Conservation (phyloP, 1,140 invertebrate genomes). For the Drosophila prosaltans region DNA sequence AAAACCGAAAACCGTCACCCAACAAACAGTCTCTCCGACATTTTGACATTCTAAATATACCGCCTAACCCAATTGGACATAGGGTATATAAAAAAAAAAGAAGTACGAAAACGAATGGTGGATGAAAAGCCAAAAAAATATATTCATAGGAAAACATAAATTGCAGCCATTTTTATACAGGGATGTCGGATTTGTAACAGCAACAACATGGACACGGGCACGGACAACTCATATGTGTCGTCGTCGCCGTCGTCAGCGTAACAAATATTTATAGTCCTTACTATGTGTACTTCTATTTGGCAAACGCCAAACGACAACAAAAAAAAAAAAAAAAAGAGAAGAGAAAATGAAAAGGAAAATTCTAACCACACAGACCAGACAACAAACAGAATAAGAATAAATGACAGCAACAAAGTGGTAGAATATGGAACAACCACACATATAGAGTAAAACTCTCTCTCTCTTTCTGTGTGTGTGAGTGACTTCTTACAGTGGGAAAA, state of each 20-base stretch:
- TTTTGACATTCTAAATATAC: neutral
- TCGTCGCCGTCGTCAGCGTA: conserved; percentile 61
- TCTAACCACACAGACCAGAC: conserved; percentile 43
- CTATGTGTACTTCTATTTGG: conserved; percentile 46
- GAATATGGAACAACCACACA: conserved; percentile 35
- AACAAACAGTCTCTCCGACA: too few species aligned
- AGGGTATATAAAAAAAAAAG: neutral
- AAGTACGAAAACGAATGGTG: neutral
- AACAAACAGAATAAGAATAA: conserved; percentile 67
- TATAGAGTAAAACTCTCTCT: conserved; percentile 15
- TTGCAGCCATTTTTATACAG: conserved; percentile 81
- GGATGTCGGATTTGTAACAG: conserved; percentile 70
- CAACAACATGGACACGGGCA: conserved; percentile 26
- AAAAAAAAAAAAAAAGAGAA: conserved; percentile 25
- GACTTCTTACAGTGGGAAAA: neutral
- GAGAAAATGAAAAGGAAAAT: conserved; percentile 24
- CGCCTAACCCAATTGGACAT: neutral
- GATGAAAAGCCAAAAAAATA: conserved; percentile 52
- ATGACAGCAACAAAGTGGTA: conserved; percentile 67
- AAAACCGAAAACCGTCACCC: too few species aligned
- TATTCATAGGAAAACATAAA: conserved; percentile 82
- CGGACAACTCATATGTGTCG: conserved; percentile 18
- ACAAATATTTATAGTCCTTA: conserved; percentile 78
- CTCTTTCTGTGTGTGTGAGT: neutral
- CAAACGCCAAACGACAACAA: conserved; percentile 19